Conservation (phyloP, 2,113 vertebrate genomes). For the Odocoileus hemionus region DNA sequence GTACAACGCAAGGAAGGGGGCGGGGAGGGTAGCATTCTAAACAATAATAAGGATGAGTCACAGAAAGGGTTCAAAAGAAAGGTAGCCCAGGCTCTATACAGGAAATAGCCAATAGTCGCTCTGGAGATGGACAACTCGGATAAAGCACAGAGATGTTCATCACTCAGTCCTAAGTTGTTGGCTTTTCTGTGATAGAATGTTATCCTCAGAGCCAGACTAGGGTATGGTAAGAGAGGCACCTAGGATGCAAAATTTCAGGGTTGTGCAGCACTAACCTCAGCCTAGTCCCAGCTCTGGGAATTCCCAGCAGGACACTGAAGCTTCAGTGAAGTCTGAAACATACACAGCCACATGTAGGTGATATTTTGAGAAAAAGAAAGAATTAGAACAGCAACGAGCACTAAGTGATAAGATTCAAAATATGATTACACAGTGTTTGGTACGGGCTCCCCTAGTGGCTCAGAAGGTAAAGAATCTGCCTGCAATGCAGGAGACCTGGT, state of each 20-base stretch:
- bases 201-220: not conserved
- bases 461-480: not conserved
- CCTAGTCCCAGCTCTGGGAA: not conserved
- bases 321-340: not conserved
- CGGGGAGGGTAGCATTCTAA: not conserved
- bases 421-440: not conserved
- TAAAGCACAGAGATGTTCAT: not conserved
- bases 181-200: not conserved
- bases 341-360: not conserved
- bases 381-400: not conserved
- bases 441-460: not conserved
- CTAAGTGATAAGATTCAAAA: not conserved
- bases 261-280: not conserved
- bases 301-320: not conserved
- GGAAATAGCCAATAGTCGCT: not conserved
- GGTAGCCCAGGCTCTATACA: not conserved
- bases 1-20: not conserved
- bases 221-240: not conserved
- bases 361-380: not conserved
- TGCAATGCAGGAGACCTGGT: not conserved
- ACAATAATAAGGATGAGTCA: not conserved
- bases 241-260: not conserved
- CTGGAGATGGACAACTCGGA: not conserved
- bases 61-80: not conserved
- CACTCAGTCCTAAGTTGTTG: not conserved